Evolutionary conservation across 2,888 invertebrate species (phyloP).

Genomic region (Drosophila pegasa): DNA sequence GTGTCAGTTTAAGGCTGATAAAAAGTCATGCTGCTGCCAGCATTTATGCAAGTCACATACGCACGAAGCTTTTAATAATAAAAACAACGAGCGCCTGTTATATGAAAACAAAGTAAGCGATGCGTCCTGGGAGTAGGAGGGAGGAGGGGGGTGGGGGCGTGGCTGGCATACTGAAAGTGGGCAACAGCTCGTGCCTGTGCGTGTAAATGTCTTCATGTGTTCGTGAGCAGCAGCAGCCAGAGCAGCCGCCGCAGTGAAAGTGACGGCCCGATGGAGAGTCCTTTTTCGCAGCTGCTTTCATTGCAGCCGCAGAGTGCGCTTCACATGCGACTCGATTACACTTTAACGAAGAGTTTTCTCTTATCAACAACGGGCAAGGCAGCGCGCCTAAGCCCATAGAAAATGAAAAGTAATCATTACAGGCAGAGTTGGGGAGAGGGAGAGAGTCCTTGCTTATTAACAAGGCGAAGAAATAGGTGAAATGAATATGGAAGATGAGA

Average conservation of each 20-base stretch:
- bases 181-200: constrained; percentile 44
- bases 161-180: not conserved
- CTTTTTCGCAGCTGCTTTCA: constrained; percentile 45
- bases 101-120: constrained; percentile 66
- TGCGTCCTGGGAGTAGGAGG: constrained; percentile 8
- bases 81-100: constrained; percentile 72
- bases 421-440: not conserved
- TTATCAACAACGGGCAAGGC: constrained; percentile 23
- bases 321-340: constrained; percentile 33
- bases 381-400: not conserved
- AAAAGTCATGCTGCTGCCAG: constrained; percentile 45
- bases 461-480: constrained; percentile 1
- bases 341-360: constrained; percentile 29
- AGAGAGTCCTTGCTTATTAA: constrained; percentile 19
- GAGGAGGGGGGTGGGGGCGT: not conserved
- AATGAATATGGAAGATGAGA: not conserved
- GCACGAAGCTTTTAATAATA: constrained; percentile 78
- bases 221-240: constrained; percentile 2
- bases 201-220: constrained; percentile 68
- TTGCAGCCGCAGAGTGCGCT: constrained; percentile 47
- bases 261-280: constrained; percentile 22
- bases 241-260: constrained; percentile 26
- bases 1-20: constrained; percentile 63
- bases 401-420: constrained; percentile 38
- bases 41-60: constrained; percentile 80